These are phyloP conservation scores for Pyrocephalus nanus DNA, from an alignment of 2,797 vertebrate species.

Conservation along the genomic window DNA sequence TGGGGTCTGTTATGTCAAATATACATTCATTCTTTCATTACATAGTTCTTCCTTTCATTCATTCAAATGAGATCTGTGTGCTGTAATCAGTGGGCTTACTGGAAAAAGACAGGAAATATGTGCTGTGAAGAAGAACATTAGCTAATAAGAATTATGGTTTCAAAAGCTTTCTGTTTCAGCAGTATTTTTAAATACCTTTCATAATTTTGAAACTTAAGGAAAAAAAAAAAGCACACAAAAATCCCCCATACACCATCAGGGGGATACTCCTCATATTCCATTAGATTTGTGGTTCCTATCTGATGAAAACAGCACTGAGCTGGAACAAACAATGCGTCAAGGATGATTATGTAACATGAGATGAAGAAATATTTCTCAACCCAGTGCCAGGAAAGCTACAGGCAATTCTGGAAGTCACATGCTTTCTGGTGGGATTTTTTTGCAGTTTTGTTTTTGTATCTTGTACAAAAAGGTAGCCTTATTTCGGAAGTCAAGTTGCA, in stretches of 20 bases:
- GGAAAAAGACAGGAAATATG: constrained; percentile 38
- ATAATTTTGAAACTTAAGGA: neutral
- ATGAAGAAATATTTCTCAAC: constrained; percentile 75
- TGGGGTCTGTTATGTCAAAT: neutral
- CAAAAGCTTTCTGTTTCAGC: neutral
- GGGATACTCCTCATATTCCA: constrained; percentile 34
- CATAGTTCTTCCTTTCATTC: neutral
- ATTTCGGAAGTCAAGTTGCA: constrained; percentile 58
- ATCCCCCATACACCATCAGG: neutral
- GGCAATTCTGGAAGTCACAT: constrained; percentile 72
- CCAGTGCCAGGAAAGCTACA: constrained; percentile 74
- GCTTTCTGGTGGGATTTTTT: constrained; percentile 57
- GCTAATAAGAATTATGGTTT: neutral
- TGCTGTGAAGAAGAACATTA: neutral
- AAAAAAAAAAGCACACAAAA: neutral
- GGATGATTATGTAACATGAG: constrained; percentile 64
- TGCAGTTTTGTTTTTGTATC: constrained; percentile 24
- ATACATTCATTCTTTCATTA: neutral
- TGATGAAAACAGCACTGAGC: constrained; percentile 67
- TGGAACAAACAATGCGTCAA: constrained; percentile 71
- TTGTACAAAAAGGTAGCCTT: constrained; percentile 34
- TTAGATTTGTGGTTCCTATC: constrained; percentile 52
- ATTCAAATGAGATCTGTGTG: neutral
- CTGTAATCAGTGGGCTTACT: neutral
- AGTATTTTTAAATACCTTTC: constrained; percentile 30